Evolutionary conservation across 2,888 invertebrate species (phyloP).

Genomic region (Mythimna ferrago): DNA sequence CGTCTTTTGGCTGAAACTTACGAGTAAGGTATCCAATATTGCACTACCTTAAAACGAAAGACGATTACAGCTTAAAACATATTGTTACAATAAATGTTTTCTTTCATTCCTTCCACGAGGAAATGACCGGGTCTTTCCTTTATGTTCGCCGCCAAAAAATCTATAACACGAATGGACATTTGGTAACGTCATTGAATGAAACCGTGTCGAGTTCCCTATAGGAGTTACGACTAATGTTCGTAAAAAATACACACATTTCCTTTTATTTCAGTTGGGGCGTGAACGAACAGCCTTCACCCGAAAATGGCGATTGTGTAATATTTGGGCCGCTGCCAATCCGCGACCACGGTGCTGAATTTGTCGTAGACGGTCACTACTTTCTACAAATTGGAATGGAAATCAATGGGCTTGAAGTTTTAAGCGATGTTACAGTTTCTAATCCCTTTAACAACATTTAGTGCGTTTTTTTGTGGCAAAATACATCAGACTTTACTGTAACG

Average conservation of each 20-base stretch:
- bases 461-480: background rate
- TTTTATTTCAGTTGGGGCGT: conserved; percentile 53
- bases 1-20: no score
- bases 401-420: conserved; percentile 3
- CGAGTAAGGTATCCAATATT: background rate
- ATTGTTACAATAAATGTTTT: conserved; percentile 13
- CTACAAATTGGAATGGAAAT: conserved; percentile 35
- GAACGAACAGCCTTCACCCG: conserved; percentile 50
- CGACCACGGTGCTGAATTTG: conserved; percentile 18
- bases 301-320: conserved; percentile 57
- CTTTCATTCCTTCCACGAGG: conserved; percentile 25
- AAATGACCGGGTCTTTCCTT: conserved; percentile 50
- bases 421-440: background rate
- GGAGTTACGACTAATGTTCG: conserved; percentile 51
- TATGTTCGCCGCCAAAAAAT: conserved; percentile 41
- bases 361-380: conserved; percentile 30
- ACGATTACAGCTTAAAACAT: background rate
- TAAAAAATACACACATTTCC: conserved; percentile 54
- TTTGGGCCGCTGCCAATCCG: conserved; percentile 52
- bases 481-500: background rate
- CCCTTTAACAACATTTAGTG: background rate
- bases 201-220: conserved; percentile 49
- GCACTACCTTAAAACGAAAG: background rate
- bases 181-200: conserved; percentile 52
- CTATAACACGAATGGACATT: conserved; percentile 42